phyloP scores from a whole-genome alignment of 2,113 vertebrate genomes.

The Nettapus auritus region DNA sequence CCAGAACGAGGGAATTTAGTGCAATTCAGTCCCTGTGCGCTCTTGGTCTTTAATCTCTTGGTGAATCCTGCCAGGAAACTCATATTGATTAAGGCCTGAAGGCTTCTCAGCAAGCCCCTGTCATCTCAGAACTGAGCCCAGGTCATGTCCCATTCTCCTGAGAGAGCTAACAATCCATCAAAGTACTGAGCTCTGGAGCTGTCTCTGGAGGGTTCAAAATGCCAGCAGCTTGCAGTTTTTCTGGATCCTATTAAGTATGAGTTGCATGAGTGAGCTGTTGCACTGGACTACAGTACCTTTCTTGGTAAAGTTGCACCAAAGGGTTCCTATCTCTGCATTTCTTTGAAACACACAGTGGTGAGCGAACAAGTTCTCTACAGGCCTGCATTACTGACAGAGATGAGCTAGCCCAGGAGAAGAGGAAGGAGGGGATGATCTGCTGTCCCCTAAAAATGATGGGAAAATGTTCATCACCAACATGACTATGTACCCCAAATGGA shows the following conservation, averaged over 20 bases:
- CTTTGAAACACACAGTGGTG: background rate
- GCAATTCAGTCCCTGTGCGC: background rate
- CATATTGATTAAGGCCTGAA: background rate
- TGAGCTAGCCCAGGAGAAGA: background rate
- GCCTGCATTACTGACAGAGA: background rate
- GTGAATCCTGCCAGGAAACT: constrained; percentile 17
- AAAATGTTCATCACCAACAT: background rate
- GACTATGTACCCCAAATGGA: background rate
- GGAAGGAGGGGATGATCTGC: background rate
- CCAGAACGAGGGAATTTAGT: background rate
- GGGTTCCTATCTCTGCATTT: background rate
- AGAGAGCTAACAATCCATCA: background rate
- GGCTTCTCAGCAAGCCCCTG: constrained; percentile 3
- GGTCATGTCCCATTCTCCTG: background rate
- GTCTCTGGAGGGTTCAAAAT: background rate
- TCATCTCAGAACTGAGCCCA: background rate
- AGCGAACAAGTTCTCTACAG: background rate
- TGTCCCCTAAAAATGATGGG: background rate
- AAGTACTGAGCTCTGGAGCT: background rate
- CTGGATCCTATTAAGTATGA: background rate
- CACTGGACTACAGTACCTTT: background rate
- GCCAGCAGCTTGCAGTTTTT: background rate
- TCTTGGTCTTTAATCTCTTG: background rate
- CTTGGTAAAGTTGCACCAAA: background rate
- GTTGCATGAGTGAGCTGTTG: background rate